Percentiles rank a stretch among this genome's conserved stretches.
These are phyloP conservation scores for Sepioteuthis lessoniana DNA, from an alignment of 2,888 invertebrate genomes.

Conservation along the genomic window DNA sequence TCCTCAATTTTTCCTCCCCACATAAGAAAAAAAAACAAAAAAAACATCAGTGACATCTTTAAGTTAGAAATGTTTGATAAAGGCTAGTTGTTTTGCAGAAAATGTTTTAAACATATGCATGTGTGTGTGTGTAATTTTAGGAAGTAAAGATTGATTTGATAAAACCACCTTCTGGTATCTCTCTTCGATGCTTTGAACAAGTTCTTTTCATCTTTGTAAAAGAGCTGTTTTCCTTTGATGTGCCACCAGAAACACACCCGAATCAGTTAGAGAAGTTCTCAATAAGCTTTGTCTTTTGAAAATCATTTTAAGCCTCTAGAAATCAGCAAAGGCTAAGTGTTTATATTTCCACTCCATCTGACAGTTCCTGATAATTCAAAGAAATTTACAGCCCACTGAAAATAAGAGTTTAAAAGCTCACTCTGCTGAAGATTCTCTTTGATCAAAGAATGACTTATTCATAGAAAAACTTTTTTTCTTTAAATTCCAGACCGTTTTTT, in stretches of 20 bases:
- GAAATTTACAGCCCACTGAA: not conserved
- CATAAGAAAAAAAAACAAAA: not conserved
- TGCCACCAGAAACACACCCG: not conserved
- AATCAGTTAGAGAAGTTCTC: not conserved
- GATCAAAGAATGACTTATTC: not conserved
- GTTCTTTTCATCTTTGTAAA: too few relatives aligned
- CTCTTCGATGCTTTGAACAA: too few relatives aligned
- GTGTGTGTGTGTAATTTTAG: not conserved
- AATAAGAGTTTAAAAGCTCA: not conserved
- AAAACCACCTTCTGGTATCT: too few relatives aligned
- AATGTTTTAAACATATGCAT: not conserved
- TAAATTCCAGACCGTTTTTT: not conserved
- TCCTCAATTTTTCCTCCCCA: not conserved
- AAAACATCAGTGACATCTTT: not conserved
- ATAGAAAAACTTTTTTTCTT: not conserved
- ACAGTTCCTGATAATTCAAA: not conserved
- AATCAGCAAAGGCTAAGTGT: constrained; percentile 10
- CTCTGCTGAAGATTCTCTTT: not conserved
- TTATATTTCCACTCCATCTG: constrained; percentile 4
- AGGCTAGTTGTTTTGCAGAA: not conserved
- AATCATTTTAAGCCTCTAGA: not conserved
- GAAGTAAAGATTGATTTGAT: constrained; percentile 33
- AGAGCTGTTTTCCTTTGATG: not conserved
- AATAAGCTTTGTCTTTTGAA: not conserved
- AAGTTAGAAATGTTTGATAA: not conserved